phyloP scores from a whole-genome alignment of 2,113 vertebrate genomes.

The Tachycineta bicolor region DNA sequence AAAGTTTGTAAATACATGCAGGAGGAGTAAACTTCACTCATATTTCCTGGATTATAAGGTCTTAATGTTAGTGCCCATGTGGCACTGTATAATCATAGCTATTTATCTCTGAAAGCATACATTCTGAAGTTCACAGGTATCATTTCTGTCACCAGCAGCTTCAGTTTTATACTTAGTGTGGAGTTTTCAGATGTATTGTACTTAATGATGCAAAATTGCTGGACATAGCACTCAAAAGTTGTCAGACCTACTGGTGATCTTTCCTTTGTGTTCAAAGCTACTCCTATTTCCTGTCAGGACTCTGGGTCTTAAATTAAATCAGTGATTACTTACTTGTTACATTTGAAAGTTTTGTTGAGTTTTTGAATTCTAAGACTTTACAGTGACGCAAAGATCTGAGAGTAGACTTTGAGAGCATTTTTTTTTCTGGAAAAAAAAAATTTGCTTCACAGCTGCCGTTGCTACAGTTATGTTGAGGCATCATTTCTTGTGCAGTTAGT shows the following conservation, averaged over 20 bases:
- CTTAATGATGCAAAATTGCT: not conserved
- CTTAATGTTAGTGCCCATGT: not conserved
- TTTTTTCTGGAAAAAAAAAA: not conserved
- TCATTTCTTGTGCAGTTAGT: not conserved
- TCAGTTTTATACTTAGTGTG: not conserved
- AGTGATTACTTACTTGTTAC: not conserved
- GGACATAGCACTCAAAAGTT: not conserved
- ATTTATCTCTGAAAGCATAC: not conserved
- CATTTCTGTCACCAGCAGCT: not conserved
- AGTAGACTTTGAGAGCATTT: not conserved
- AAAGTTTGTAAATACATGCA: not conserved
- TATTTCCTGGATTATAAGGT: not conserved
- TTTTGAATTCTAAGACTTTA: not conserved
- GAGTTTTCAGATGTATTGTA: fast-evolving
- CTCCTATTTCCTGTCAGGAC: not conserved
- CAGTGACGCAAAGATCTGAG: not conserved
- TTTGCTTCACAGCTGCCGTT: not conserved
- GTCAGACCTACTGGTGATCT: not conserved
- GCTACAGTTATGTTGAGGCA: not conserved
- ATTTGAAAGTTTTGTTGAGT: not conserved
- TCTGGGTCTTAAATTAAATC: not conserved
- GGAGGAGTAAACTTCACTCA: not conserved
- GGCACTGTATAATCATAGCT: not conserved
- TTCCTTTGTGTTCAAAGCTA: not conserved
- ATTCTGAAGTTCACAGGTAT: not conserved